These are phyloP conservation scores for Trachelus stipa DNA, from an alignment of 2,888 invertebrate species.

Conservation along the genomic window DNA sequence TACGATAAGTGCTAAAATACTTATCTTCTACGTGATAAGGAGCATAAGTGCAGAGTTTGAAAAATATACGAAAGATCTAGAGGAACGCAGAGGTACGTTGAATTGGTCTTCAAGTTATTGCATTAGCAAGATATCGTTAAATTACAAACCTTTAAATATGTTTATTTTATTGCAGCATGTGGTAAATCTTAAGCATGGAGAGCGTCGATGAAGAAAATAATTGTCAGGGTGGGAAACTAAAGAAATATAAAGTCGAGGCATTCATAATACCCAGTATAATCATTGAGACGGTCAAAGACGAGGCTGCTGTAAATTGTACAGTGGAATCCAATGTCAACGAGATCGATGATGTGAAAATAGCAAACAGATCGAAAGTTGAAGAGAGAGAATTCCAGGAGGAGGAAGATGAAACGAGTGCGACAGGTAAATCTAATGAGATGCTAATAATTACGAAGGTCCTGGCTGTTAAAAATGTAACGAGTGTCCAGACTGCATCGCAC, in stretches of 20 bases:
- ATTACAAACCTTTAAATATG: not conserved
- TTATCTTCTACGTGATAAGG: not conserved
- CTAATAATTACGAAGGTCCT: not conserved
- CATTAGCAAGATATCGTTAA: not conserved
- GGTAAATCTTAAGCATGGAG: not conserved
- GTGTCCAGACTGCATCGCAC: not conserved
- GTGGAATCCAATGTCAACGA: conserved; percentile 28
- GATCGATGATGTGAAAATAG: conserved; percentile 42
- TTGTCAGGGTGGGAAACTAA: not conserved
- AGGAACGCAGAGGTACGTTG: not conserved
- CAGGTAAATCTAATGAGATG: not conserved
- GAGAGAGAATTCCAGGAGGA: conserved; percentile 19
- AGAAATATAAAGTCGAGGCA: conserved; percentile 48
- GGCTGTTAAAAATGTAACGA: not conserved
- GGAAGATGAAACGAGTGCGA: conserved; percentile 16
- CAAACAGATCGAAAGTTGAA: conserved; percentile 38
- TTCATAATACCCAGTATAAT: conserved; percentile 47
- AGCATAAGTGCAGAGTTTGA: not conserved
- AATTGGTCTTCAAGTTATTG: not conserved
- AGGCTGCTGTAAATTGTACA: not conserved
- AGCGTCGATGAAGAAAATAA: not conserved
- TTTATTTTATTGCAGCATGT: not conserved
- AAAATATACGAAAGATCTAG: not conserved
- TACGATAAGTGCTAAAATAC: not conserved
- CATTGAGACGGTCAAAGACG: conserved; percentile 15